Percentiles rank a stretch among this genome's conserved stretches.
Conservation (phyloP, 2,797 vertebrate species). For the Gadopsis marmoratus region DNA sequence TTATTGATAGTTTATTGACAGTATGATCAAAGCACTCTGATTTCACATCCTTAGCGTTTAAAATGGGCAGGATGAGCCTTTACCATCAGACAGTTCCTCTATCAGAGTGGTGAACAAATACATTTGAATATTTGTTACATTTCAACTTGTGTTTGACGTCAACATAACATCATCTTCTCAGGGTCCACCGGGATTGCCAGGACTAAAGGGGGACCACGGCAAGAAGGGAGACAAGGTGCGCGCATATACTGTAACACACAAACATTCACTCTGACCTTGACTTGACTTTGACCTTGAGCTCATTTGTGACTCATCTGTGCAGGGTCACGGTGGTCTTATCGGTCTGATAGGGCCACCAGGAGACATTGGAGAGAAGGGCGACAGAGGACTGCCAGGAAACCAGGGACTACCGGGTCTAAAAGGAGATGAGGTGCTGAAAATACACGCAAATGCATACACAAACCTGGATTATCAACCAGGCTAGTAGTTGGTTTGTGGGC, state of each 20-base stretch:
- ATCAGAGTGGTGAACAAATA: background rate
- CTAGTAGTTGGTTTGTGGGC: background rate
- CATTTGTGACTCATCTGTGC: conserved; percentile 28
- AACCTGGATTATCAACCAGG: background rate
- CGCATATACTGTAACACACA: background rate
- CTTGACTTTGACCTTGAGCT: conserved; percentile 17
- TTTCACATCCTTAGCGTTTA: background rate
- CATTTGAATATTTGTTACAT: background rate
- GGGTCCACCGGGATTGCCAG: conserved; percentile 95
- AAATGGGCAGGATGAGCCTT: background rate
- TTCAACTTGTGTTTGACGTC: conserved; percentile 6
- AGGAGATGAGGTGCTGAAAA: conserved; percentile 88
- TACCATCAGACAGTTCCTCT: background rate
- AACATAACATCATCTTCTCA: conserved; percentile 60
- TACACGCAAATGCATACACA: background rate
- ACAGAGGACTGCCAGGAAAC: conserved; percentile 93
- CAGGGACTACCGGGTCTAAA: conserved; percentile 92
- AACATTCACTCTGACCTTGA: background rate
- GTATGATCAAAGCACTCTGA: background rate
- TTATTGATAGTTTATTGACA: background rate
- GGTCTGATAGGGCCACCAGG: conserved; percentile 96
- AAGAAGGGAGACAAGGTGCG: conserved; percentile 95
- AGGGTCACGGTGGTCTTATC: conserved; percentile 97
- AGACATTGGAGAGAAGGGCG: conserved; percentile 97
- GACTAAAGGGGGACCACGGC: conserved; percentile 95